phyloP scores from a whole-genome alignment of 2,888 invertebrate genomes.

The Linyphia triangularis region DNA sequence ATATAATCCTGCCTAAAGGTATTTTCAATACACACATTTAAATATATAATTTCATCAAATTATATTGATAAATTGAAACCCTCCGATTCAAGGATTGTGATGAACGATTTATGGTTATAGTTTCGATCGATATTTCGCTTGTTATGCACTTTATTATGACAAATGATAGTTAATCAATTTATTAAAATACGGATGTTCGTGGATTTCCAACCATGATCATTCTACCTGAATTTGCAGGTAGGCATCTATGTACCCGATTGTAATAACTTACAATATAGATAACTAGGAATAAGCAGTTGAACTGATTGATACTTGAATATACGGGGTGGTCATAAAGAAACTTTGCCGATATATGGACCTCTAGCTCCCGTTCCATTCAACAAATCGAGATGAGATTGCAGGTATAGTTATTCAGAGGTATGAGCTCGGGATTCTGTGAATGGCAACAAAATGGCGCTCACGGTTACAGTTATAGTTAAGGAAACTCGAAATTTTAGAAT shows the following conservation, averaged over 20 bases:
- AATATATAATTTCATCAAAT: not conserved
- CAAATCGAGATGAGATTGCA: too few species aligned
- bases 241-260: not conserved
- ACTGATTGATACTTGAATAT: too few species aligned
- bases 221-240: not conserved
- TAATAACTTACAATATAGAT: not conserved
- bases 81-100: not conserved
- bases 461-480: too few species aligned
- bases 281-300: not conserved
- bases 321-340: too few species aligned
- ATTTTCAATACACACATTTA: not conserved
- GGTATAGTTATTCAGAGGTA: too few species aligned
- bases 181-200: not conserved
- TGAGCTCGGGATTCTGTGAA: too few species aligned
- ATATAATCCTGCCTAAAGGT: too few species aligned
- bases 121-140: not conserved
- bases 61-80: not conserved
- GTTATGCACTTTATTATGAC: not conserved
- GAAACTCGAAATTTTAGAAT: too few species aligned
- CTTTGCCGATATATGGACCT: too few species aligned
- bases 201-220: not conserved
- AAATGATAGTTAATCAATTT: conserved; percentile 10
- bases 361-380: too few species aligned
- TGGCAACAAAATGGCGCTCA: too few species aligned
- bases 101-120: not conserved